Conservation (phyloP, 2,888 invertebrate species). For the Volucella zonaria region DNA sequence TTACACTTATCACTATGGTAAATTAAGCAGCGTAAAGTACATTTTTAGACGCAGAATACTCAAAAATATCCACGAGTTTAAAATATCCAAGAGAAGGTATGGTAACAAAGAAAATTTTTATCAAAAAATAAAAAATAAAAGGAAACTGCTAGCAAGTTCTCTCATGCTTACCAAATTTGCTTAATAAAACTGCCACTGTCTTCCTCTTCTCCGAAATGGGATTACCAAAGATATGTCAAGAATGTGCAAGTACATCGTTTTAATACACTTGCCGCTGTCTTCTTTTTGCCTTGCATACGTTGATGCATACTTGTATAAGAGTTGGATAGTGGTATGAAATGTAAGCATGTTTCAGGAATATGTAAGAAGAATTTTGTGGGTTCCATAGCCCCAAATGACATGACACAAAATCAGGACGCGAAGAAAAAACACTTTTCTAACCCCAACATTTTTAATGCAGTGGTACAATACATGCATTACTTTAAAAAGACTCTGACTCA, state of each 20-base stretch:
- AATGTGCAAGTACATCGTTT: constrained; percentile 46
- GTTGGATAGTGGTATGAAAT: constrained; percentile 52
- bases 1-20: too few relatives aligned
- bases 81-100: too few relatives aligned
- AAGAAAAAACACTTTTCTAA: constrained; percentile 34
- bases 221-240: constrained; percentile 47
- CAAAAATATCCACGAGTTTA: too few relatives aligned
- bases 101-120: constrained; percentile 19
- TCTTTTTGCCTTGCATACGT: constrained; percentile 37
- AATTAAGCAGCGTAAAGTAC: too few relatives aligned
- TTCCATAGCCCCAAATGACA: constrained; percentile 28
- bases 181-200: constrained; percentile 5
- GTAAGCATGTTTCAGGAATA: constrained; percentile 33
- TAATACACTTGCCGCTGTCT: constrained; percentile 20
- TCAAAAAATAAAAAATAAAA: not conserved
- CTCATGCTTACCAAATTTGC: constrained; percentile 4
- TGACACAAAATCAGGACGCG: constrained; percentile 40
- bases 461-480: too few relatives aligned
- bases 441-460: too few relatives aligned
- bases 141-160: too few relatives aligned
- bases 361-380: constrained; percentile 24
- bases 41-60: too few relatives aligned
- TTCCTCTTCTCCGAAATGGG: constrained; percentile 21
- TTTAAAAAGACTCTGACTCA: too few relatives aligned
- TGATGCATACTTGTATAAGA: constrained; percentile 53